Base-by-base conservation (phyloP, 1,140 invertebrate genomes). In the Eueides isabella region DNA sequence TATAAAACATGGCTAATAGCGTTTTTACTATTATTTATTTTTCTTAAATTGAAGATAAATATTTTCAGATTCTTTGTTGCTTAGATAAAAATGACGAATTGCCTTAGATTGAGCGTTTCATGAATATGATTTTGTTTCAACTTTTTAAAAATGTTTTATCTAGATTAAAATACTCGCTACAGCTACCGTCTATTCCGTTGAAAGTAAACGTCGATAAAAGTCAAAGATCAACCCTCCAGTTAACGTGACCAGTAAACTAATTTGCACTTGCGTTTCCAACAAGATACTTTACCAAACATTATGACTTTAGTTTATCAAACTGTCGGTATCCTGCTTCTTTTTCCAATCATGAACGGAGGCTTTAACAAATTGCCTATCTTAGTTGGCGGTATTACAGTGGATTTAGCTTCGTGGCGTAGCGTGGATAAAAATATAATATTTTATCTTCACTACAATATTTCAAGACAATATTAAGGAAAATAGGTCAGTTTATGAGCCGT, bases 251-350 rank as follows among this genome's bases (percentile, higher is more conserved):
- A 29, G 84, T 63, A 69, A 86, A 75, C 78, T 63, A 77, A 89
- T 84, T 78, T 66, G 19, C 71, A 44, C 31, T 41, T 66, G 61
- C 78, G 72, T 67, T 71, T 67, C 67, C 61, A 35, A 16, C 72
- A 80, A 80, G 73, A 80, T 83, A 81, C 81, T 84, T 70, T 66
- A 55, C 69, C 68, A 78, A 77, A 84, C 82, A 84, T 86, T 85
- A 87, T 83, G 79, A 80, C 75, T 79, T 80, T 84, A 85, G 85
- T 88, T 88, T 85, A 84, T 88, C 84, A 84, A 87, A 88, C 79
- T 72, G 81, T 80, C 80, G 78, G 80, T 73, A 80, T 75, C 74
- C 75, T 80, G 78, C 74, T 82, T 75, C 71, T 82, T 78, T 72
- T 78, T 75, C 78, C 70, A 81, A 80, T 83, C 80, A 72, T 73